Conservation (phyloP, 2,888 invertebrate genomes). For the Pachycephus smyrnensis region DNA sequence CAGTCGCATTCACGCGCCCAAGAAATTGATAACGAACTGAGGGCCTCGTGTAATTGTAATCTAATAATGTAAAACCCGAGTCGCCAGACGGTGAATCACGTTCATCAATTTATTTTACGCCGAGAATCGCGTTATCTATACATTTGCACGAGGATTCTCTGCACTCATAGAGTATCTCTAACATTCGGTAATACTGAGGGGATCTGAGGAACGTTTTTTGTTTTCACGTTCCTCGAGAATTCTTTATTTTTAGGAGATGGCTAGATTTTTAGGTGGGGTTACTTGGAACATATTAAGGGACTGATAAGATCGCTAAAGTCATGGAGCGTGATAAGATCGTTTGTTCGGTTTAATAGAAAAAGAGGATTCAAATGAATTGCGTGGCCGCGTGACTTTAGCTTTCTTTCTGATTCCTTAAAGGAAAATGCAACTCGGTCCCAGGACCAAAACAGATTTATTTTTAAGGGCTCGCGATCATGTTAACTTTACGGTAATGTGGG, state of each 20-base stretch:
- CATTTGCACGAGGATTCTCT: neutral
- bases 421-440: neutral
- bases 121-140: neutral
- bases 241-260: neutral
- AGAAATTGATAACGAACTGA: conserved; percentile 39
- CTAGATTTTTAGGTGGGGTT: neutral
- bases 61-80: neutral
- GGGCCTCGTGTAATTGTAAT: neutral
- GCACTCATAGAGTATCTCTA: neutral
- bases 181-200: neutral
- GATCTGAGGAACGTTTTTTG: neutral
- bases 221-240: neutral
- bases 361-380: neutral
- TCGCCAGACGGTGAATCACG: neutral
- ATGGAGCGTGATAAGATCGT: neutral
- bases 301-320: neutral
- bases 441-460: neutral
- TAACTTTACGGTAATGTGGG: neutral
- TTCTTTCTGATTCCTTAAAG: neutral
- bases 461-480: neutral
- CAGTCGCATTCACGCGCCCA: conserved; percentile 64
- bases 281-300: neutral
- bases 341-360: neutral
- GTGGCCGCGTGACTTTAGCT: neutral
- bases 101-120: neutral